phyloP scores from a whole-genome alignment of 2,888 invertebrate genomes.

The Sminthurides aquaticus region DNA sequence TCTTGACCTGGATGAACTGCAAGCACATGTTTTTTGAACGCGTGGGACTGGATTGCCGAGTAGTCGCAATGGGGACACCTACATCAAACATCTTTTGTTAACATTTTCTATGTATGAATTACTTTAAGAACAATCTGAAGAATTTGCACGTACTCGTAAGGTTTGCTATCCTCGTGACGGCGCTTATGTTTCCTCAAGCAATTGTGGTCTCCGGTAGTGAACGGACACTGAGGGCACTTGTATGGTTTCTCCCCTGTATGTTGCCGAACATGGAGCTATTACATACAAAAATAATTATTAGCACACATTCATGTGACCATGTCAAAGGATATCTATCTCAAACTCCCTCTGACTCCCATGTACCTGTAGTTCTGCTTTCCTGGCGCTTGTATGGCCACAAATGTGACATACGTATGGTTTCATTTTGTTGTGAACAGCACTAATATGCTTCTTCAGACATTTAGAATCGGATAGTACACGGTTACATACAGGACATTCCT shows the following conservation, averaged over 20 bases:
- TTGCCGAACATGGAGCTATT: slow-evolving; percentile 60
- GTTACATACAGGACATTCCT: slow-evolving; percentile 61
- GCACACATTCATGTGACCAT: no score
- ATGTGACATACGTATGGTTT: slow-evolving; percentile 67
- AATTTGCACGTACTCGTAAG: slow-evolving; percentile 53
- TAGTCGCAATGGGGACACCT: slow-evolving; percentile 63
- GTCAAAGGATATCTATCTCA: neutral
- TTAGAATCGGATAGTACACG: slow-evolving; percentile 62
- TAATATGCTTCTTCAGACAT: slow-evolving; percentile 60
- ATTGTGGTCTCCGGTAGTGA: slow-evolving; percentile 65
- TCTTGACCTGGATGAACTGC: slow-evolving; percentile 49
- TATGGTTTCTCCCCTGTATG: slow-evolving; percentile 73
- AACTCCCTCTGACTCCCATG: slow-evolving; percentile 44
- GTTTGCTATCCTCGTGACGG: slow-evolving; percentile 55
- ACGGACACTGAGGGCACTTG: slow-evolving; percentile 61
- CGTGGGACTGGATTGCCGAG: slow-evolving; percentile 61
- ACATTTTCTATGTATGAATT: neutral
- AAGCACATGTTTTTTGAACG: slow-evolving; percentile 55
- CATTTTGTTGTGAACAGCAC: slow-evolving; percentile 64
- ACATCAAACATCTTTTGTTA: slow-evolving; percentile 47
- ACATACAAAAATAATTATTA: slow-evolving; percentile 1
- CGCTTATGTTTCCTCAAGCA: slow-evolving; percentile 55
- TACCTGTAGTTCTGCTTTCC: slow-evolving; percentile 55
- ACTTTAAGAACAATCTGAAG: neutral
- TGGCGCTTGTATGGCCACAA: slow-evolving; percentile 63